Evolutionary conservation across 2,113 vertebrate genomes (phyloP), one percentile per base, ranked within the genome.

Genomic region (Tupaia tana): DNA sequence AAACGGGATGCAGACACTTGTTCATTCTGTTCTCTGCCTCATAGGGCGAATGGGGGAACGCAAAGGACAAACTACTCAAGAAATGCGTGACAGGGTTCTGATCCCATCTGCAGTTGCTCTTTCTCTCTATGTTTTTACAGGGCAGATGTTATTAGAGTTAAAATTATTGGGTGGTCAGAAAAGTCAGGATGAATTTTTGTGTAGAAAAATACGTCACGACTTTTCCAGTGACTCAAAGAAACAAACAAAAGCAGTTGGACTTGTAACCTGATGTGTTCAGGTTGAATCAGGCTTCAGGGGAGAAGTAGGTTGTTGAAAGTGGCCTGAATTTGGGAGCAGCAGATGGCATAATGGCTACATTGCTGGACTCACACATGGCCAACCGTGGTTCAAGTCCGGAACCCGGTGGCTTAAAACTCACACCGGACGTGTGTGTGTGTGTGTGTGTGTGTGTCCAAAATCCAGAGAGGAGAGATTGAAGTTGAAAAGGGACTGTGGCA

Each of bases 161-260:
- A 94, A 94, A 90, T 93, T 52, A 52, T 77, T n/a, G n/a, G n/a
- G n/a, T n/a, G n/a, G n/a, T n/a, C n/a, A 43, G 43, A 43, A 43
- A 43, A 43, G 43, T 5, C 43, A 43, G 43, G 43, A 43, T 43
- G 43, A 5, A 43, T 43, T 43, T 43, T 43, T 43, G 43, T 43
- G 43, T 43, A 43, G 43, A 43, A 43, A 43, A 43, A 43, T 43
- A 43, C 43, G 43, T 43, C 43, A 43, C 43, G 43, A 43, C 43
- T 43, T 43, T 43, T 5, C 43, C 43, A 43, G 43, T 43, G 43
- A 43, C 43, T 43, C 43, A 91, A 89, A 70, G 11, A 58, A 94
- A 0, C 29, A 20, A 71, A 70, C 52, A 19, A 81, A 88, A 83
- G 13, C 81, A 74, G 6, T 59, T 92, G 80, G 73, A 16, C 84